Conservation (phyloP, 2,888 invertebrate species). For the Lithophane leautieri region DNA sequence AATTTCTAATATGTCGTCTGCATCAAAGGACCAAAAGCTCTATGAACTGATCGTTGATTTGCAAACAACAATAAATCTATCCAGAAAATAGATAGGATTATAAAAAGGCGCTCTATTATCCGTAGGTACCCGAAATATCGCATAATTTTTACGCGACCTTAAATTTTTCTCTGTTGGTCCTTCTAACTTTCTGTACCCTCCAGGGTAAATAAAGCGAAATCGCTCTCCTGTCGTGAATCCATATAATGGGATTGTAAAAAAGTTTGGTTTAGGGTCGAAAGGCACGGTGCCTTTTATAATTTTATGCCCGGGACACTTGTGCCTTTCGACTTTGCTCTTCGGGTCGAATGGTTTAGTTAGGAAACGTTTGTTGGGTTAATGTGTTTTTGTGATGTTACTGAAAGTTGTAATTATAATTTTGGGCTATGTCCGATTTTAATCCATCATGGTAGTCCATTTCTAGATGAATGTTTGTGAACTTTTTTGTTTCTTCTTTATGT, state of each 20-base stretch:
- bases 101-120: not conserved
- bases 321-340: slow-evolving; percentile 19
- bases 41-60: not conserved
- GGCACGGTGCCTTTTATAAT: slow-evolving; percentile 52
- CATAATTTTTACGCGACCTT: slow-evolving; percentile 36
- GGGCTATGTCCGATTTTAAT: slow-evolving; percentile 1
- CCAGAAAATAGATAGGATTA: not conserved
- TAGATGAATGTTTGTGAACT: not conserved
- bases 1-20: not conserved
- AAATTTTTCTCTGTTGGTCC: slow-evolving; percentile 43
- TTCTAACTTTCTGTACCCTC: slow-evolving; percentile 40
- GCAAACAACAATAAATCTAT: slow-evolving; percentile 11
- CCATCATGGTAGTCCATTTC: too few species aligned
- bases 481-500: not conserved
- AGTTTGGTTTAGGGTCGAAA: slow-evolving; percentile 45
- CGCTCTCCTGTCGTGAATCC: slow-evolving; percentile 39
- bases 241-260: slow-evolving; percentile 60
- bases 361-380: slow-evolving; percentile 22
- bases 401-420: slow-evolving; percentile 25
- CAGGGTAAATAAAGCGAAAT: slow-evolving; percentile 45
- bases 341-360: slow-evolving; percentile 31
- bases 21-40: not conserved
- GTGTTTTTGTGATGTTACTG: slow-evolving; percentile 21
- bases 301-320: slow-evolving; percentile 58
- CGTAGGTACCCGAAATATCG: slow-evolving; percentile 2